phyloP scores from a whole-genome alignment of 2,797 vertebrate genomes.

The Betta splendens region DNA sequence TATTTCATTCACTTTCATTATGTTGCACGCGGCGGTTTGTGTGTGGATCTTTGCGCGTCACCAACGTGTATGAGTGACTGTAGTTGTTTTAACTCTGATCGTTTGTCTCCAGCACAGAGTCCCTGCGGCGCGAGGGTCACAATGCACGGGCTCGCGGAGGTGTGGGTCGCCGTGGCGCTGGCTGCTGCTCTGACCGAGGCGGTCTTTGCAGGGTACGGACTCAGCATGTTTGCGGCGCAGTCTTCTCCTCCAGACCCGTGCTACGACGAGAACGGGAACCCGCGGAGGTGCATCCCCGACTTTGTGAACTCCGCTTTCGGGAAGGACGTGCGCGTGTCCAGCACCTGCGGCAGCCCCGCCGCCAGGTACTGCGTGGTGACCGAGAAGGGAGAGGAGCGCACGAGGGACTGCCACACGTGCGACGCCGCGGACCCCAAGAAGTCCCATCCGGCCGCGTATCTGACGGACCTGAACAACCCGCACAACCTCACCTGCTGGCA shows the following conservation, averaged over 20 bases:
- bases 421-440: conserved; percentile 93
- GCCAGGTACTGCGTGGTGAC: conserved; percentile 93
- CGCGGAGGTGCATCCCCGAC: conserved; percentile 97
- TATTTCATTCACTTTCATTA: conserved; percentile 53
- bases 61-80: conserved; percentile 6
- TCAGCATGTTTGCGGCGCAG: conserved; percentile 94
- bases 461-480: conserved; percentile 98
- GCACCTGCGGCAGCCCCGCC: conserved; percentile 91
- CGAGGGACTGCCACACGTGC: conserved; percentile 93
- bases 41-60: conserved; percentile 13
- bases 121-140: conserved; percentile 70
- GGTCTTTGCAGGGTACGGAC: conserved; percentile 84
- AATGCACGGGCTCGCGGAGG: conserved; percentile 83
- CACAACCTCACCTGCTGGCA: conserved; percentile 99
- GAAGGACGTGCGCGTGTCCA: conserved; percentile 95
- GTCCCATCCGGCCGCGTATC: conserved; percentile 90
- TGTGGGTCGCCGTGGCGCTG: conserved; percentile 86
- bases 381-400: conserved; percentile 90
- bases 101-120: conserved; percentile 41
- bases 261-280: conserved; percentile 94
- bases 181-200: conserved; percentile 82
- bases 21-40: conserved; percentile 22
- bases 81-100: conserved; percentile 5
- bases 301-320: conserved; percentile 99
- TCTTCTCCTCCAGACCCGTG: conserved; percentile 95